Evolutionary conservation across 2,888 invertebrate species (phyloP), one percentile per base, ranked within the genome.

Genomic region (Agrilus mali): DNA sequence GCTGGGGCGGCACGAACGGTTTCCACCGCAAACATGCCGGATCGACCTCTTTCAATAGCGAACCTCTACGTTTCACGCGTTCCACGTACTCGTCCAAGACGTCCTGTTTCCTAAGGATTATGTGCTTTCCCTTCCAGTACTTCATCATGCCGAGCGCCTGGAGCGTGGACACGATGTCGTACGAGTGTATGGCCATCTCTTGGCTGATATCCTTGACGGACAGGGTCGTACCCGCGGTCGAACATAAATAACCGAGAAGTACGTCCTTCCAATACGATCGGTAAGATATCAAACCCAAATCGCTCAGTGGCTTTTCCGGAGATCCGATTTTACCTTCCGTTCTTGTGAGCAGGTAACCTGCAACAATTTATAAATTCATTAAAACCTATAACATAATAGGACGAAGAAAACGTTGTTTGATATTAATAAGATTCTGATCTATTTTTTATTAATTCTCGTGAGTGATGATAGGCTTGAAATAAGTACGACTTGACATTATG

Each of bases 201-300:
- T 89, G 78, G 60, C 84, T 82, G 54, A 86, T 75, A 72, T 90
- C 90, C 69, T 95, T 87, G 55, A 96, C 89, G 58, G 87, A 88
- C 42, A 96, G 77, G 47, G 92, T 85, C 40, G 86, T 83, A 42
- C 90, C 93, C 12, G 86, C 83, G 44, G 88, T 84, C 43, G 86
- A 86, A 63, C 90, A 90, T 44, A 98, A 74, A 61, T 94, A 86
- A 59, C 88, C 86, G 43, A 98, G 72, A 6, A 98, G 72, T 0
- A 94, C 93, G 65, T 95, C 93, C 66, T 95, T 95, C 98, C 98
- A 99, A 70, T 98, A 98, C 39, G 93, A 94, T 22, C 97, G 79
- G 72, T 98, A 98, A 14, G 95, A 94, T 60, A 97, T 89, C 43
- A 98, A 75, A 12, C 98, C 98, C 46, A 97, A 76, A 69, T 99